Evolutionary conservation across 1,140 invertebrate genomes (phyloP), one percentile per base, ranked within the genome.

Genomic region (Drosophila burlai): DNA sequence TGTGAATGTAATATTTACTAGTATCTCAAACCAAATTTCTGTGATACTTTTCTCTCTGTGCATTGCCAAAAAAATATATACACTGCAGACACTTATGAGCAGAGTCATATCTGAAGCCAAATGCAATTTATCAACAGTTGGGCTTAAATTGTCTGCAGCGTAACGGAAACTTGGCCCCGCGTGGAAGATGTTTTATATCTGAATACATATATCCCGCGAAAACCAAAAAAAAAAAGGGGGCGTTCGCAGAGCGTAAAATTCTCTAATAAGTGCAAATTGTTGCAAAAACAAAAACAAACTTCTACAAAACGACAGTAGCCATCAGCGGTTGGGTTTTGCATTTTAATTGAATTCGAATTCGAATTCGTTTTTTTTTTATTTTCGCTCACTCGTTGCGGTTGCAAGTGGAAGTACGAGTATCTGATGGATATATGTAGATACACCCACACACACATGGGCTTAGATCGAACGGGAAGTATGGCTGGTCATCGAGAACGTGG

Each of bases 51-150:
- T 61, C 42, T 10, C 6, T 1, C 16, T 34, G 63, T 52, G 57
- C 1, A 49, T 26, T 29, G 38, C 24, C 36, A 34, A 50, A 72
- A 65, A 65, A 74, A 13, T 67, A 59, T 72, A 42, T 40, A 59
- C 13, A 76, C 46, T 68, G 50, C 43, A 46, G 21, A 46, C 38
- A 60, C 46, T 42, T 68, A 38, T 57, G 31, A 29, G 38, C 59
- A 58, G 24, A 63, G 64, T 69, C 58, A 62, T 76, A 87, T 68
- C 80, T 90, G 81, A 64, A 84, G 83, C 83, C 85, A 89, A 89
- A 79, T 89, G 85, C 81, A 90, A 89, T 89, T 89, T 89, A 79
- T 89, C 84, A 89, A 84, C 84, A 89, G 84, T 87, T 87, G 84
- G 42, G 85, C 81, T 89, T 84, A 89, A 89, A 89, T 89, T 89